Base-by-base conservation (phyloP, 2,113 vertebrate species). In the Pandion haliaetus region DNA sequence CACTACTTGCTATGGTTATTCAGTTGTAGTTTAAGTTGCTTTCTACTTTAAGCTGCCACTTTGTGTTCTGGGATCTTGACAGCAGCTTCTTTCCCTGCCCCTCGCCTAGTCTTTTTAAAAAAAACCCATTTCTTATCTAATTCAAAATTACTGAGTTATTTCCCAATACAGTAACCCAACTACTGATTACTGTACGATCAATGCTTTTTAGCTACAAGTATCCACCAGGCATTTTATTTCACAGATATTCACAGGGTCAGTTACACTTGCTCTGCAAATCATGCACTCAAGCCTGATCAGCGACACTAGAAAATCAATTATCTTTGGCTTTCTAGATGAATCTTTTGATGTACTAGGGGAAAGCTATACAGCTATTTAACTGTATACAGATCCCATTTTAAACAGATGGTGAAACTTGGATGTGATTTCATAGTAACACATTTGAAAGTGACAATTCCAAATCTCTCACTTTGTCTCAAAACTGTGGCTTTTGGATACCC, bases 401-500 rank as follows among this genome's bases (percentile, higher is more conserved):
- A 96, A 95, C 95, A 98, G 97, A 98, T 96, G 97, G 97, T 50
- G 29, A 69, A 85, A 82, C 67, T 83, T 93, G 70, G 94, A 88
- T 74, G 86, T 38, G 74, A 98, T 96, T 92, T 94, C 82, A 93
- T 38, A 93, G 96, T 86, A 95, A 96, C 92, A 84, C 89, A 78
- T 94, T 94, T 91, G 57, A 94, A 96, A 88, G 95, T 86, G 90
- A 89, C 61, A 88, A 70, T 72, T 86, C 79, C 93, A 81, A 95
- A 91, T 26, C 44, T 96, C 96, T 94, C 82, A 79, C 77, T 96
- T 77, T 92, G 45, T 82, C 86, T 95, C 84, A 78, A 84, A 97
- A 88, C 86, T 91, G 86, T 86, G 80, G 21, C 54, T 97, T 97
- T 93, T 66, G 47, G 54, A 83, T 74, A 85, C 26, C 21, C 21